Base-by-base conservation (phyloP, 2,888 invertebrate genomes). In the Leucophenga maculata region DNA sequence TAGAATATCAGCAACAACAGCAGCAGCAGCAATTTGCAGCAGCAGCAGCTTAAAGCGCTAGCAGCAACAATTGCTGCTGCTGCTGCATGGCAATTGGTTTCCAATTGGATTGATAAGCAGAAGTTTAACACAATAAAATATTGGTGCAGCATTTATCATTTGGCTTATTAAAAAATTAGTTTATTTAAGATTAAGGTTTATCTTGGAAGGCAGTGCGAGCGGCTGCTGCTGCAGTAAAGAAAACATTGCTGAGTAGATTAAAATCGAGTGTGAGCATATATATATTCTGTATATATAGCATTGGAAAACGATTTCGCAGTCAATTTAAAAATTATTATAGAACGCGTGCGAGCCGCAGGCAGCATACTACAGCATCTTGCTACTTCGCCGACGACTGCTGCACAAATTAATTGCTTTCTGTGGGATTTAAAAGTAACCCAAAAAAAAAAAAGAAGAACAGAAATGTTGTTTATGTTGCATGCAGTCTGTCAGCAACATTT, bases 231-330 rank as follows among this genome's bases (percentile, higher is more conserved):
- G 77, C 79, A 74, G 71, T 72, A 78, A 80, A 79, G 72, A 74
- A 80, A 80, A 79, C 80, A 77, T 6, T 39, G 39, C 39, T 14
- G 6, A 26, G 13, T 11, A 6, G 4, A 13, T n/a, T 16, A 54
- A 20, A 54, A 16, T 32, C 32, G n/a, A n/a, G 26, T 26, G 26
- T 26, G 39, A 39, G 39, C 1, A 39, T 39, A 39, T 39, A 39
- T 39, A 32, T 32, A 32, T 32, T 3, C 3, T 1, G 39, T 11
- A 39, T 39, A 39, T 39, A 50, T n/a, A 13, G 50, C 50, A 39
- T 39, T 39, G 31, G 65, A 46, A 44, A 50, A 65, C 73, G 78
- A 81, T 80, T 80, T 80, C 67, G 82, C 82, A 82, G 77, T 80
- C 80, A 76, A 82, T 78, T 52, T 55, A 20, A 67, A 57, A 75